Percentiles rank a stretch among this genome's conserved stretches.
Evolutionary conservation across 2,113 vertebrate genomes (phyloP).

Genomic region (Lepidothrix coronata): DNA sequence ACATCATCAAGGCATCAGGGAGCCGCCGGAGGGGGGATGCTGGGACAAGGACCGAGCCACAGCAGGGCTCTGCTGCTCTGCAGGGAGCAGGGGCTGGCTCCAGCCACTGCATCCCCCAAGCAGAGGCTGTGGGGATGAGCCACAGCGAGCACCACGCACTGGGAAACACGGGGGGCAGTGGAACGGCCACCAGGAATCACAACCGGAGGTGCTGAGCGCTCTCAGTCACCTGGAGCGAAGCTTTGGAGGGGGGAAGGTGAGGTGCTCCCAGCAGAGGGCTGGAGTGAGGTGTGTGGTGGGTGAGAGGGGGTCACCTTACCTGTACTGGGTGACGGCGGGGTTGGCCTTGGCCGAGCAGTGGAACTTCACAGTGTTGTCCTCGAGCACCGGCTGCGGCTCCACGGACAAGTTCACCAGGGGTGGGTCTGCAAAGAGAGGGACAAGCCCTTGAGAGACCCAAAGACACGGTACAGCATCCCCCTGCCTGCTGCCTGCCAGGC

Average conservation of each 20-base stretch:
- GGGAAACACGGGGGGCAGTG: rapidly evolving
- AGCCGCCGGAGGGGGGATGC: background rate
- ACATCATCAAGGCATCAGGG: background rate
- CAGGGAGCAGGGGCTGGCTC: background rate
- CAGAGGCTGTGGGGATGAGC: background rate
- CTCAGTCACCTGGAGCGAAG: background rate
- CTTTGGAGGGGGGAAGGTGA: rapidly evolving
- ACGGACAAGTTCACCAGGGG: slow-evolving; percentile 94
- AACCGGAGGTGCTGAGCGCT: background rate
- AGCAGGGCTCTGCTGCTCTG: background rate
- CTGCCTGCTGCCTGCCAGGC: background rate
- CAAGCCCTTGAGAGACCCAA: background rate
- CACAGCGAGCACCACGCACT: rapidly evolving
- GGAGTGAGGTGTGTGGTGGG: rapidly evolving
- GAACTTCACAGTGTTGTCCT: slow-evolving; percentile 93
- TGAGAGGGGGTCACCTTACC: slow-evolving; percentile 71
- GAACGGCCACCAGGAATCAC: rapidly evolving
- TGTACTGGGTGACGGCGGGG: slow-evolving; percentile 93
- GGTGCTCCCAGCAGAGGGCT: background rate
- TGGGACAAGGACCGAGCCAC: background rate
- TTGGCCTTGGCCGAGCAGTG: slow-evolving; percentile 97
- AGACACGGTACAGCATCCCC: rapidly evolving
- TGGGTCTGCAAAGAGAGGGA: slow-evolving; percentile 79
- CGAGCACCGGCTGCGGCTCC: slow-evolving; percentile 92
- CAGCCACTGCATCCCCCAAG: background rate